phyloP scores from a whole-genome alignment of 2,797 vertebrate species.

The Cephalopachus bancanus region DNA sequence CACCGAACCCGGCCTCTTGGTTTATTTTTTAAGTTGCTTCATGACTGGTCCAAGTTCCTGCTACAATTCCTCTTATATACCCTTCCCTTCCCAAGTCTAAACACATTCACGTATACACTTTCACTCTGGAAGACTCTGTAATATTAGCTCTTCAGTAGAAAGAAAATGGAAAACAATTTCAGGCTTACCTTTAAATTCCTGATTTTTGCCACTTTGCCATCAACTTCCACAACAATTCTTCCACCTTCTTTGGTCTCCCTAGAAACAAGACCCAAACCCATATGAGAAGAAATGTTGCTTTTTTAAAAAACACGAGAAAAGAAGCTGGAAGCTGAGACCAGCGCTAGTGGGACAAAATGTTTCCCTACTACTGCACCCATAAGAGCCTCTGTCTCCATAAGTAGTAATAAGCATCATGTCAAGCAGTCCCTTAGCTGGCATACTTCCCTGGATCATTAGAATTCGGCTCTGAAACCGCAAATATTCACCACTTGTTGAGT shows the following conservation, averaged over 20 bases:
- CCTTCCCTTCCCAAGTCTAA: neutral
- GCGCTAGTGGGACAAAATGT: neutral
- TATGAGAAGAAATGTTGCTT: constrained; percentile 22
- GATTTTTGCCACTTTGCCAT: constrained; percentile 95
- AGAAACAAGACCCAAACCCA: constrained; percentile 80
- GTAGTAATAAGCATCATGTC: neutral
- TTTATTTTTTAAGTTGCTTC: constrained; percentile 71
- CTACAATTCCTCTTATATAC: neutral
- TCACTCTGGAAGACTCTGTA: constrained; percentile 15
- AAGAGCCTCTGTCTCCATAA: neutral
- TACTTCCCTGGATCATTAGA: neutral
- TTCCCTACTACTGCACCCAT: neutral
- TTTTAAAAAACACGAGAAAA: neutral
- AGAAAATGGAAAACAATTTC: constrained; percentile 20
- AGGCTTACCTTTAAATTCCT: constrained; percentile 95
- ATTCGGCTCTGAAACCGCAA: neutral
- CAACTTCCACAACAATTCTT: constrained; percentile 94
- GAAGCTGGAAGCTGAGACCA: neutral
- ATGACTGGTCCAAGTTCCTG: constrained; percentile 44
- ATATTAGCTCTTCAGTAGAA: neutral
- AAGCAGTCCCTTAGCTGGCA: neutral
- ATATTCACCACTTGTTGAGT: neutral
- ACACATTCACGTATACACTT: constrained; percentile 20
- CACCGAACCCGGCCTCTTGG: neutral
- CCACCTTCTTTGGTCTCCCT: constrained; percentile 95